Evolutionary conservation across 2,113 vertebrate species (phyloP), one percentile per base, ranked within the genome.

Genomic region (Pelecanoides urinatrix): DNA sequence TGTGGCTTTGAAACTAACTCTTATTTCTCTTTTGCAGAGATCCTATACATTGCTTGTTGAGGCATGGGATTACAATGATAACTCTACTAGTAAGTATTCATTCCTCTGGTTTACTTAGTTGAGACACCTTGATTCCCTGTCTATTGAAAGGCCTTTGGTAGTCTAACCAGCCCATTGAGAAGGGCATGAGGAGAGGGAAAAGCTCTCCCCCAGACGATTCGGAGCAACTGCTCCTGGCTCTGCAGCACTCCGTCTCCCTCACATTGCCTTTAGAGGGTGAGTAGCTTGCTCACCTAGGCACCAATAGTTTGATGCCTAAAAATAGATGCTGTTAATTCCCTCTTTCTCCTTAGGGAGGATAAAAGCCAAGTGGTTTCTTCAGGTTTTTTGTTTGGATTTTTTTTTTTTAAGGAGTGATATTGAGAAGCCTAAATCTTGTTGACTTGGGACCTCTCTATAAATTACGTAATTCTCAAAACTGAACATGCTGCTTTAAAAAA

Each of bases 41-140:
- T 99, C 99, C 96, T 99, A 99, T 97, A 99, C 99, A 0, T 96
- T 99, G 98, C 99, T 99, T 50, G 98, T 99, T 81, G 99, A 99
- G 97, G 99, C 99, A 7, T 98, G 99, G 98, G 99, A 99, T 98
- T 99, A 98, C 97, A 99, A 98, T 92, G 99, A 99, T 56, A 99
- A 99, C 96, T 99, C 99, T 95, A 97, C 97, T 52, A 98, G 99
- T 99, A 98, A 99, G 99, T 99, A 98, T 97, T 78, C 6, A 32
- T 22, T 81, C 55, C 2, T 1, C 38, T 73, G 66, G 23, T 68
- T 90, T 86, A 14, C 34, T 86, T 50, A 19, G 6, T 74, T 83
- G 1, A 1, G 19, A 63, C 74, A 78, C 56, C 38, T 89, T 52
- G 63, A 29, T 87, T 70, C 73, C 71, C 42, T 6, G 3, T 22